These are phyloP conservation scores for Apteryx owenii DNA, from an alignment of 2,113 vertebrate species.

Conservation along the genomic window DNA sequence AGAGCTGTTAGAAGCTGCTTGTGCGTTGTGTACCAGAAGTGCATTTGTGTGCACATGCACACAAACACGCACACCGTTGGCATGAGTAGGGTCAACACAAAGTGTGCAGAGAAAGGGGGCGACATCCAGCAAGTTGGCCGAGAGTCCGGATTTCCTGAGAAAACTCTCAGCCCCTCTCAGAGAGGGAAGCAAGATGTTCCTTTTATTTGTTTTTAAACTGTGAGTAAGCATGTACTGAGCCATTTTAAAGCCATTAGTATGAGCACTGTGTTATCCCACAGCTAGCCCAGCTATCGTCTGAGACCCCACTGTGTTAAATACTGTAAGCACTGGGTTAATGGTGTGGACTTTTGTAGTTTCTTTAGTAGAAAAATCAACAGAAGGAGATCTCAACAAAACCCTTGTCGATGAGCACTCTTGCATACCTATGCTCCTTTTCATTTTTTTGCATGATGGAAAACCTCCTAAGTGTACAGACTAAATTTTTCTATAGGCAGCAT, in stretches of 20 bases:
- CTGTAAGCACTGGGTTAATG: background rate
- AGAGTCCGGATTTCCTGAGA: background rate
- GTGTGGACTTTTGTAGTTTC: background rate
- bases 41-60: background rate
- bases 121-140: background rate
- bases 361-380: background rate
- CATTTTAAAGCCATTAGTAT: background rate
- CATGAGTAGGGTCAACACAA: background rate
- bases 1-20: background rate
- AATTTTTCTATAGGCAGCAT: background rate
- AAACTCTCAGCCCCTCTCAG: background rate
- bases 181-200: background rate
- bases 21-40: accelerated
- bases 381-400: background rate
- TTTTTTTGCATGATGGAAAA: background rate
- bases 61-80: background rate
- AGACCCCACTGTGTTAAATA: background rate
- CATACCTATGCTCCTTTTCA: background rate
- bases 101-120: background rate
- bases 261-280: background rate
- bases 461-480: background rate
- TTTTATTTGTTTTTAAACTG: background rate
- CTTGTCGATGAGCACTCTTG: background rate
- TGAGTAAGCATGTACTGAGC: background rate
- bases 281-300: background rate